A percentile compares a stretch with the other conserved stretches of the same genome.
Evolutionary conservation across 92 coral and sea anemone genomes (phyloP).

Genomic region (Metridium senile): DNA sequence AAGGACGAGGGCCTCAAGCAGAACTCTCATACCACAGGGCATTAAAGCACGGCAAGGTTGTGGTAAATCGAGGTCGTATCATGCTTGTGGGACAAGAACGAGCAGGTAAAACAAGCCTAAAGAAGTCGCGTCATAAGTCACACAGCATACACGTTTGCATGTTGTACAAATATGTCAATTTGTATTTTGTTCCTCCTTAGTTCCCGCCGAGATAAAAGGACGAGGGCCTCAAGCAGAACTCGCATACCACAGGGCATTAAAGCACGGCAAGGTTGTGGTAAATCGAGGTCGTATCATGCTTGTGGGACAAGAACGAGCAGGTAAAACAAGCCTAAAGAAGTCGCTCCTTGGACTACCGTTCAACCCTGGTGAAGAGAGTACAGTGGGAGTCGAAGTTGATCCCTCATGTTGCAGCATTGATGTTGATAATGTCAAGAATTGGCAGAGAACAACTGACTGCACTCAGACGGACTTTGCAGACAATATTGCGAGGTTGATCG

Average conservation of each 20-base stretch:
- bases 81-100: no score
- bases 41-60: no score
- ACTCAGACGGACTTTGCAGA: slow-evolving; percentile 71
- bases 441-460: slow-evolving; percentile 62
- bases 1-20: no score
- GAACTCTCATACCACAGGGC: no score
- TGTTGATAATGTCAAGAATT: slow-evolving; percentile 66
- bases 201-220: slow-evolving; percentile 74
- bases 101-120: no score
- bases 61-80: no score
- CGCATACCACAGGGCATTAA: slow-evolving; percentile 74
- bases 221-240: slow-evolving; percentile 80
- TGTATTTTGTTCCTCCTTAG: background rate
- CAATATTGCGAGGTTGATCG: slow-evolving; percentile 78
- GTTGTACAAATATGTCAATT: no score
- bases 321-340: slow-evolving; percentile 94
- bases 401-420: slow-evolving; percentile 77
- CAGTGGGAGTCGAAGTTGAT: slow-evolving; percentile 81
- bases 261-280: slow-evolving; percentile 67
- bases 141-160: no score
- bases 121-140: no score
- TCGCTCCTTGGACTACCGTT: slow-evolving; percentile 75
- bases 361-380: slow-evolving; percentile 70
- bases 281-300: slow-evolving; percentile 88
- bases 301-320: slow-evolving; percentile 92